A percentile compares a stretch with the other conserved stretches of the same genome.
Conservation (phyloP, 2,888 invertebrate species). For the Trachelus tabidus region DNA sequence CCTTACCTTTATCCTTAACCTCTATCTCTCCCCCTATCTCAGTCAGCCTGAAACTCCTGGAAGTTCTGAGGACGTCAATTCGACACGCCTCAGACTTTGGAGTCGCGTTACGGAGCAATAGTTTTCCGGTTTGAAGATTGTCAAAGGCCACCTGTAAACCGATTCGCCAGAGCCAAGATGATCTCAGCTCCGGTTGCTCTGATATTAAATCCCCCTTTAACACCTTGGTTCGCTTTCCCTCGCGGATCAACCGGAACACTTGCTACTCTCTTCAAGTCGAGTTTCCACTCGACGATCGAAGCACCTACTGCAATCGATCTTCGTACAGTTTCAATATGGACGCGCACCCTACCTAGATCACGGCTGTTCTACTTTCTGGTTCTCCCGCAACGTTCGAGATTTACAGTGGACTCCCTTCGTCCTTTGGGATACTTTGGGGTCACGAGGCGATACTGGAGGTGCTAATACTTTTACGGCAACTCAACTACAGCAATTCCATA, state of each 20-base stretch:
- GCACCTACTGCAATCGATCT: background rate
- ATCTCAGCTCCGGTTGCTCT: slow-evolving; percentile 52
- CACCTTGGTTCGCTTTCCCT: background rate
- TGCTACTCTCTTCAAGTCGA: background rate
- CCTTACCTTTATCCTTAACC: no score
- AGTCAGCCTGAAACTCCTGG: background rate
- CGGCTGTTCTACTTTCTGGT: background rate
- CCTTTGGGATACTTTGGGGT: background rate
- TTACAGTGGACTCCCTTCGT: background rate
- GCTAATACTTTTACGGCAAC: slow-evolving; percentile 2
- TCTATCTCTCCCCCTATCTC: background rate
- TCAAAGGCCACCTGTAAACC: slow-evolving; percentile 53
- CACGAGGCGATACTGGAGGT: background rate
- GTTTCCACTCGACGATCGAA: background rate
- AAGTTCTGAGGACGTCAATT: background rate
- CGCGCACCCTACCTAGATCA: background rate
- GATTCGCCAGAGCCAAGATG: slow-evolving; percentile 43
- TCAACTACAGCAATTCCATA: background rate
- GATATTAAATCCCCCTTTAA: slow-evolving; percentile 54
- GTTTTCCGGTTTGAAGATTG: slow-evolving; percentile 48
- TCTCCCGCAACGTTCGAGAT: background rate
- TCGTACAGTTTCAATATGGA: background rate
- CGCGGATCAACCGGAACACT: background rate
- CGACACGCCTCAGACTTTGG: background rate
- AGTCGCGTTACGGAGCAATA: slow-evolving; percentile 33